A percentile compares a stretch with the other conserved stretches of the same genome.
These are phyloP conservation scores for Dynastes grantii DNA, from an alignment of 2,888 invertebrate species.

Conservation along the genomic window DNA sequence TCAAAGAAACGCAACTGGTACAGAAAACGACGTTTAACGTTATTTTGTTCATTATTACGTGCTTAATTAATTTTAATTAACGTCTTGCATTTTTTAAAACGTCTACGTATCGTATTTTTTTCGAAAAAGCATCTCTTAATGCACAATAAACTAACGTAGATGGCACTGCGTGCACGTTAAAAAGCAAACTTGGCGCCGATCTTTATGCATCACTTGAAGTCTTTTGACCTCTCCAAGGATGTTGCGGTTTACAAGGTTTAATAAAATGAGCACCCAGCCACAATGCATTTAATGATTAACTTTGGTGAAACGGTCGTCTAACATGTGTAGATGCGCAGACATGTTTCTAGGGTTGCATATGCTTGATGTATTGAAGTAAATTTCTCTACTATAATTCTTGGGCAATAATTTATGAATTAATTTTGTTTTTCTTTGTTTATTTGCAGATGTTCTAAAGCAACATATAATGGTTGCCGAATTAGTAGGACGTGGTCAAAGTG, in stretches of 20 bases:
- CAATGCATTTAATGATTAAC: conserved; percentile 48
- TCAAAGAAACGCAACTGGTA: background rate
- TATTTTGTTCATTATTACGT: background rate
- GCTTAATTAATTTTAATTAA: background rate
- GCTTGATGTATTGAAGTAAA: background rate
- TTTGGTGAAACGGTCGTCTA: conserved; percentile 4
- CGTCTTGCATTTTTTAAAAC: conserved; percentile 17
- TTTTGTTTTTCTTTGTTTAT: conserved; percentile 41
- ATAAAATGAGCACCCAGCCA: conserved; percentile 33
- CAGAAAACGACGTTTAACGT: background rate
- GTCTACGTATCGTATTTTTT: conserved; percentile 16
- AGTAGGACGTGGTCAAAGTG: conserved; percentile 83
- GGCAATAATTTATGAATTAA: background rate
- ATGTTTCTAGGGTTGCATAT: conserved; percentile 9
- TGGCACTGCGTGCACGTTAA: conserved; percentile 32
- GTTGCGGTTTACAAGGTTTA: conserved; percentile 57
- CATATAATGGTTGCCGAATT: conserved; percentile 92
- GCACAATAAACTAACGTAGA: conserved; percentile 19
- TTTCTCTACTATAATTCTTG: too few species aligned
- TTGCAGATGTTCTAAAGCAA: conserved; percentile 72
- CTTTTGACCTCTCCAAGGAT: conserved; percentile 61
- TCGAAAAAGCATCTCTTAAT: background rate
- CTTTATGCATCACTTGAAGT: conserved; percentile 56
- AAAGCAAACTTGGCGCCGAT: conserved; percentile 56
- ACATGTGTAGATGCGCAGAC: background rate